phyloP scores from a whole-genome alignment of 1,140 invertebrate species.

The Orchesella cincta region DNA sequence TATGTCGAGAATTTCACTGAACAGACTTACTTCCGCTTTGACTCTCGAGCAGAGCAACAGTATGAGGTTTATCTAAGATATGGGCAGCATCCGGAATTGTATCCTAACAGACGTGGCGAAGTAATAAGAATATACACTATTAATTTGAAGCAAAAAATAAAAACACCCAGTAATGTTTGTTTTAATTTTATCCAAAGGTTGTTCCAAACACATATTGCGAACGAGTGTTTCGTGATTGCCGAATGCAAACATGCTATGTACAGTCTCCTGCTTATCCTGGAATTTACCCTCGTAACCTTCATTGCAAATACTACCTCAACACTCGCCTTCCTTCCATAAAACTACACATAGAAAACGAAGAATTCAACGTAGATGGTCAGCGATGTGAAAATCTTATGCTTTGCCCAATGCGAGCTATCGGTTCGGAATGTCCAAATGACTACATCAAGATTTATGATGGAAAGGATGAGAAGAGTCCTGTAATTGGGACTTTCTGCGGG shows the following conservation, averaged over 20 bases:
- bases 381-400: slow-evolving; percentile 92
- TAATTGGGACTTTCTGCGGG: slow-evolving; percentile 89
- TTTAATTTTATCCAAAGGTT: slow-evolving; percentile 33
- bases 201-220: slow-evolving; percentile 81
- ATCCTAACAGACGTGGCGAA: slow-evolving; percentile 83
- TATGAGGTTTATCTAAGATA: slow-evolving; percentile 84
- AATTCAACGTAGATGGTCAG: slow-evolving; percentile 90
- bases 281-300: slow-evolving; percentile 82
- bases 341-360: slow-evolving; percentile 87
- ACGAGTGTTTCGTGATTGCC: slow-evolving; percentile 77
- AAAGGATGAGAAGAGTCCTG: slow-evolving; percentile 77
- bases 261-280: slow-evolving; percentile 89
- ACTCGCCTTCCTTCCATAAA: slow-evolving; percentile 85
- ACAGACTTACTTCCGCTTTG: slow-evolving; percentile 78
- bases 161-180: too few species aligned
- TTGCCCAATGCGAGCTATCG: slow-evolving; percentile 71
- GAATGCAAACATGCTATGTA: slow-evolving; percentile 85
- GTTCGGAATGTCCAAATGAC: slow-evolving; percentile 83
- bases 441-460: slow-evolving; percentile 89
- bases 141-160: neutral
- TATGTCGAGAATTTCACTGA: slow-evolving; percentile 89
- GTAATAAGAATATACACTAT: slow-evolving; percentile 55
- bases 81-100: slow-evolving; percentile 87
- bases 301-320: slow-evolving; percentile 85
- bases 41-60: slow-evolving; percentile 80